Percentiles rank a stretch among this genome's conserved stretches.
These are phyloP conservation scores for Balaenoptera acutorostrata DNA, from an alignment of 2,113 vertebrate genomes.

Conservation along the genomic window DNA sequence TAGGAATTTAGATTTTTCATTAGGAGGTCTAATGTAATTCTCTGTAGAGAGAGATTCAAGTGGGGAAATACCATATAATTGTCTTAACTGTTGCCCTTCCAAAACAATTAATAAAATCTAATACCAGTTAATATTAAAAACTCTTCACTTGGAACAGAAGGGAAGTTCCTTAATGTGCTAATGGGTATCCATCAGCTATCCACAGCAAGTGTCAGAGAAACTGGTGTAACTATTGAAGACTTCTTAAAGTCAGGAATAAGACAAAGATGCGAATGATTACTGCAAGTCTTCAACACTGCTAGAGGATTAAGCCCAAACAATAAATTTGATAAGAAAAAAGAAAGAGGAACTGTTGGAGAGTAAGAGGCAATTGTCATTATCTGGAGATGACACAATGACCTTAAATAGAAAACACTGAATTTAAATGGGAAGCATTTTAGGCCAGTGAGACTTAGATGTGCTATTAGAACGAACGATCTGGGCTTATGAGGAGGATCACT, in stretches of 20 bases:
- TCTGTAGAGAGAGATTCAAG: background rate
- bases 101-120: conserved; percentile 25
- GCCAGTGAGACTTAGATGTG: background rate
- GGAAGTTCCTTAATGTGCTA: background rate
- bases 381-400: background rate
- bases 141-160: background rate
- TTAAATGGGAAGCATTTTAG: background rate
- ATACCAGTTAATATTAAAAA: background rate
- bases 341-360: background rate
- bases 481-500: background rate
- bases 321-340: background rate
- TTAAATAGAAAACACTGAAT: background rate
- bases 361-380: background rate
- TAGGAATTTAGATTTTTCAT: conserved; percentile 2
- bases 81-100: background rate
- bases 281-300: background rate
- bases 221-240: background rate
- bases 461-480: background rate
- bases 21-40: background rate
- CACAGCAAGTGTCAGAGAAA: background rate
- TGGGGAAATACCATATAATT: background rate
- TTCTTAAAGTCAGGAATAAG: background rate
- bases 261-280: background rate
- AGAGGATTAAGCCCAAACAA: background rate
- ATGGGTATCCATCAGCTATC: background rate